Conservation (phyloP, 2,888 invertebrate species). For the Scaptodrosophila latifasciaeformis region DNA sequence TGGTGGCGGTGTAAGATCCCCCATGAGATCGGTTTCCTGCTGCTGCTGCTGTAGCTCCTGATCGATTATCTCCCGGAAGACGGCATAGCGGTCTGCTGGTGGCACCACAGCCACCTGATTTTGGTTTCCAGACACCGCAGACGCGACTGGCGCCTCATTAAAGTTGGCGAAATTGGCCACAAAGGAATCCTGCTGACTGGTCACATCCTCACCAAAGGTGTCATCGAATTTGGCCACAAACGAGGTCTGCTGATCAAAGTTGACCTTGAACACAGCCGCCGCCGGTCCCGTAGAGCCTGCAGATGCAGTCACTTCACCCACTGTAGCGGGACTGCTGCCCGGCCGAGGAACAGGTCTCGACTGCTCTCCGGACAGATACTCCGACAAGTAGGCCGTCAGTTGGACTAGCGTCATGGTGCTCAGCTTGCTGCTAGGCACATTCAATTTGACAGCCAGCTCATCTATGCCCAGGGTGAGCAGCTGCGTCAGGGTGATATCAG, state of each 20-base stretch:
- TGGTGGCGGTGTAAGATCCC: constrained; percentile 57
- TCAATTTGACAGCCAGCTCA: constrained; percentile 84
- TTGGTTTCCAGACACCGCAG: constrained; percentile 22
- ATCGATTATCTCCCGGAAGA: constrained; percentile 89
- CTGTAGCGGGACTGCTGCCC: constrained; percentile 24
- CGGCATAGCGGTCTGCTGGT: constrained; percentile 88
- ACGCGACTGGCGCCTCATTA: constrained; percentile 51
- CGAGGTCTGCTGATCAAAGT: constrained; percentile 74
- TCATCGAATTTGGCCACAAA: constrained; percentile 80
- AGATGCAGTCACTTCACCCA: background rate
- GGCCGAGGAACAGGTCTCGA: constrained; percentile 55
- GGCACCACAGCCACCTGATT: constrained; percentile 71
- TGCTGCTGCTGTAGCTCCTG: constrained; percentile 81
- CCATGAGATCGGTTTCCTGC: constrained; percentile 69
- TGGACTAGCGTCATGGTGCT: constrained; percentile 92
- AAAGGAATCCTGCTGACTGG: constrained; percentile 74
- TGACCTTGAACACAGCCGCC: constrained; percentile 72
- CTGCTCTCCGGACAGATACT: constrained; percentile 76
- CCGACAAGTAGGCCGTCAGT: constrained; percentile 86
- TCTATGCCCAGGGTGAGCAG: constrained; percentile 87
- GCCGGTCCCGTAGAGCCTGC: constrained; percentile 13
- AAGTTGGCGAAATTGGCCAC: constrained; percentile 83
- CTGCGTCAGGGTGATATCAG: constrained; percentile 87
- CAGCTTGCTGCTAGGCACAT: constrained; percentile 85
- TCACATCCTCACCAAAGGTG: constrained; percentile 77